Conservation (phyloP, 2,888 invertebrate species). For the Athalia cordata region DNA sequence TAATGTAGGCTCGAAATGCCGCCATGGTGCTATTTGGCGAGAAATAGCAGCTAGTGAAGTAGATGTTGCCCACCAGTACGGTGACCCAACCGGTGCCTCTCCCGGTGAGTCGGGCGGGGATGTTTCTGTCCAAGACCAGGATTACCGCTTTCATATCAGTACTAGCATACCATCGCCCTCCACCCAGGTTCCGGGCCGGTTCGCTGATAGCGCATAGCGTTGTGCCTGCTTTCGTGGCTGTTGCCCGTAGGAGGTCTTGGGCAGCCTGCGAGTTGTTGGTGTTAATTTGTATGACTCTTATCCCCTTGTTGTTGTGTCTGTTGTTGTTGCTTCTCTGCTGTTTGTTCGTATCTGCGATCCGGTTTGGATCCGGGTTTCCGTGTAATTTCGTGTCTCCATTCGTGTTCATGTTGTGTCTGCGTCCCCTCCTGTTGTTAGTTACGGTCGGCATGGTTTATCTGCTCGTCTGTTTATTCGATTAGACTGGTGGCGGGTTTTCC, state of each 20-base stretch:
- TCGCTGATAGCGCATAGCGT: not conserved
- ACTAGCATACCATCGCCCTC: conserved; percentile 1
- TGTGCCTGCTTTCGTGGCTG: not conserved
- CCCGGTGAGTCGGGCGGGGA: not conserved
- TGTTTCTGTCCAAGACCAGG: not conserved
- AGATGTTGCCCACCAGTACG: not conserved
- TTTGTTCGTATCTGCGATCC: too few relatives aligned
- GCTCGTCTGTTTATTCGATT: too few relatives aligned
- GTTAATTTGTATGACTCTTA: not conserved
- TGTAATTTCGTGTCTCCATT: too few relatives aligned
- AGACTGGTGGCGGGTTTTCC: too few relatives aligned
- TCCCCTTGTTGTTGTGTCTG: not conserved
- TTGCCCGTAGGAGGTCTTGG: conserved; percentile 5
- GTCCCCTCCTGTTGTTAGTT: too few relatives aligned
- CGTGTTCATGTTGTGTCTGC: too few relatives aligned
- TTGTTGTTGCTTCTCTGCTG: too few relatives aligned
- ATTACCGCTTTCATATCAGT: not conserved
- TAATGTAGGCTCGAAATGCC: not conserved
- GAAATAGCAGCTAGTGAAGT: not conserved
- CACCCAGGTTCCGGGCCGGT: not conserved
- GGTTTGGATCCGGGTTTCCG: too few relatives aligned
- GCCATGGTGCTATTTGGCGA: not conserved
- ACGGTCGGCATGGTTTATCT: too few relatives aligned
- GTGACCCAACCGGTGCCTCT: not conserved
- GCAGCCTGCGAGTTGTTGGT: conserved; percentile 7